Evolutionary conservation across 2,888 invertebrate genomes (phyloP), one percentile per base, ranked within the genome.

Genomic region (Noctuana brunneofusca): DNA sequence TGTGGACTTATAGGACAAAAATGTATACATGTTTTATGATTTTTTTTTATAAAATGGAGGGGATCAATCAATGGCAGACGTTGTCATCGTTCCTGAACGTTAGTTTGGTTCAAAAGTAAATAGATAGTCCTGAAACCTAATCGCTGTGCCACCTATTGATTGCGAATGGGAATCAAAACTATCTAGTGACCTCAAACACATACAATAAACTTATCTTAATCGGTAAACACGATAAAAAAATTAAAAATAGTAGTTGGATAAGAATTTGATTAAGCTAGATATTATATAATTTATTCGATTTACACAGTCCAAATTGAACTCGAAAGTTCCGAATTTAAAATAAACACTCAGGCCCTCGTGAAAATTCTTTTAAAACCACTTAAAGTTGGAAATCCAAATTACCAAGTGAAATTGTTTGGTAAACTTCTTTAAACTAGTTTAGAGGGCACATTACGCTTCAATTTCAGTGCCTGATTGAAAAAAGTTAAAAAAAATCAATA

Each of bases 401-500:
- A 63, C 50, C 56, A 63, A 63, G 56, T 63, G 50, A 63, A 63
- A 63, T 63, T 63, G 56, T 57, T 63, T 57, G 56, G 22, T 56
- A 52, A 63, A 63, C 63, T 57, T 57, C 43, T 52, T 52, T 43
- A 56, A 63, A 63, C 63, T 63, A 63, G 56, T 63, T 63, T 43
- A n/a, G 43, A 49, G 49, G 20, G 27, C 32, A 57, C 43, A 57
- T 41, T 56, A 52, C 50, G 63, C 22, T 57, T 63, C 50, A 50
- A 50, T 63, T 63, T 63, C 63, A 57, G 50, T 56, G 43, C 43
- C 32, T 43, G 50, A 41, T 54, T 32, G 9, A 20, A 57, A 48
- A 55, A 41, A 41, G 54, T 32, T 27, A 43, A 53, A 62, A 63
- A 60, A 63, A 56, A 57, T 74, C 78, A 79, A 79, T 79, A 76